These are phyloP conservation scores for Coluber constrictor DNA, from an alignment of 2,797 vertebrate genomes.

Conservation along the genomic window DNA sequence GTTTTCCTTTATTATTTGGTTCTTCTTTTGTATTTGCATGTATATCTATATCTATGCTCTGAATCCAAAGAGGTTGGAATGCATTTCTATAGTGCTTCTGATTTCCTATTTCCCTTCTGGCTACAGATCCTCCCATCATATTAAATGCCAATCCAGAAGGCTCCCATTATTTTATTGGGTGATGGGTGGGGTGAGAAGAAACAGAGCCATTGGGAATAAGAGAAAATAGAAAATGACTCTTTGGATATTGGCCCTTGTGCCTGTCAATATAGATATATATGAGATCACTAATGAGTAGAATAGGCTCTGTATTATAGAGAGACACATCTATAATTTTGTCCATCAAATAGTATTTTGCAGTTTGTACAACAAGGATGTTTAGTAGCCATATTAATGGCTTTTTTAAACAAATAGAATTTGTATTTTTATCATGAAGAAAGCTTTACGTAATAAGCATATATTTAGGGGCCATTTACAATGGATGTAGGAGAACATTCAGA, in stretches of 20 bases:
- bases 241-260: not conserved
- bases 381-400: conserved; percentile 71
- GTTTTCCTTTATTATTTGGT: conserved; percentile 50
- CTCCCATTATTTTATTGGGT: not conserved
- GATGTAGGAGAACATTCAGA: conserved; percentile 65
- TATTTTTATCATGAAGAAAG: conserved; percentile 80
- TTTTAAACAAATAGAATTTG: conserved; percentile 80
- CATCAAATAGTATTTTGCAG: conserved; percentile 75
- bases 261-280: conserved; percentile 40
- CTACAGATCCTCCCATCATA: not conserved
- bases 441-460: conserved; percentile 74
- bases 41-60: conserved; percentile 41
- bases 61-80: not conserved
- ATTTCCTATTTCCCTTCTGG: not conserved
- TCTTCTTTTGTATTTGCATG: conserved; percentile 35
- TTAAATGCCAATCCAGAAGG: not conserved
- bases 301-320: conserved; percentile 69
- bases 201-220: not conserved
- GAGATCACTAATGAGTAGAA: conserved; percentile 59
- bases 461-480: conserved; percentile 74
- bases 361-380: conserved; percentile 77
- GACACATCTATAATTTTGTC: conserved; percentile 73
- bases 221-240: not conserved
- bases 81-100: not conserved
- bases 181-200: not conserved